phyloP scores from a whole-genome alignment of 2,888 invertebrate genomes.

The Chloromyia formosa region DNA sequence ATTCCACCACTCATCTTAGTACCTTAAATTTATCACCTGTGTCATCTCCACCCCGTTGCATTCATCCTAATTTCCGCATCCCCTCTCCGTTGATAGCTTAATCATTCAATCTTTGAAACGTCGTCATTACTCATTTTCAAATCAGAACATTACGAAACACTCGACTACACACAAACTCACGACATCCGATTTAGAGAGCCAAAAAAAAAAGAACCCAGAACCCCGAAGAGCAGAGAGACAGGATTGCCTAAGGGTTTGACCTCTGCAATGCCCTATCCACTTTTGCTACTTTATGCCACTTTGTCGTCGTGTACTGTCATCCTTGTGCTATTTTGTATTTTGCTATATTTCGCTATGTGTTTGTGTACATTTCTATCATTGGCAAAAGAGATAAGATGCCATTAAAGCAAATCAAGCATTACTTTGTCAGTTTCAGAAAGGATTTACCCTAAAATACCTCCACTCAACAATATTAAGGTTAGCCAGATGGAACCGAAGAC shows the following conservation, averaged over 20 bases:
- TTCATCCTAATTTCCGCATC: too few relatives aligned
- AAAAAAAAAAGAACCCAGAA: background rate
- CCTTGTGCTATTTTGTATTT: conserved; percentile 7
- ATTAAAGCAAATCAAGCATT: conserved; percentile 50
- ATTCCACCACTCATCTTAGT: too few relatives aligned
- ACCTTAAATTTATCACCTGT: too few relatives aligned
- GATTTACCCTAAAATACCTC: conserved; percentile 49
- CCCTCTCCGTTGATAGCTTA: background rate
- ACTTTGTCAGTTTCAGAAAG: conserved; percentile 49
- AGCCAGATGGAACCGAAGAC: conserved; percentile 44
- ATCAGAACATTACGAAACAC: background rate
- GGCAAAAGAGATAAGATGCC: conserved; percentile 45
- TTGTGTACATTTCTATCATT: conserved; percentile 21
- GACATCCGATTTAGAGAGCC: background rate
- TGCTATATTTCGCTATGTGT: background rate
- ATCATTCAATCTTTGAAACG: conserved; percentile 18
- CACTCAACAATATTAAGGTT: conserved; percentile 48
- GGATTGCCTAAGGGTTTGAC: conserved; percentile 32
- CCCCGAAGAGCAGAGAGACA: conserved; percentile 3
- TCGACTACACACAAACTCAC: background rate
- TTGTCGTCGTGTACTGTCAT: background rate
- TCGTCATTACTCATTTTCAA: conserved; percentile 23
- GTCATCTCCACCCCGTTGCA: too few relatives aligned
- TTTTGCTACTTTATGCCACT: conserved; percentile 17
- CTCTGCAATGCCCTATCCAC: conserved; percentile 17